Evolutionary conservation across 2,797 vertebrate species (phyloP).

Genomic region (Sitta carolinensis): DNA sequence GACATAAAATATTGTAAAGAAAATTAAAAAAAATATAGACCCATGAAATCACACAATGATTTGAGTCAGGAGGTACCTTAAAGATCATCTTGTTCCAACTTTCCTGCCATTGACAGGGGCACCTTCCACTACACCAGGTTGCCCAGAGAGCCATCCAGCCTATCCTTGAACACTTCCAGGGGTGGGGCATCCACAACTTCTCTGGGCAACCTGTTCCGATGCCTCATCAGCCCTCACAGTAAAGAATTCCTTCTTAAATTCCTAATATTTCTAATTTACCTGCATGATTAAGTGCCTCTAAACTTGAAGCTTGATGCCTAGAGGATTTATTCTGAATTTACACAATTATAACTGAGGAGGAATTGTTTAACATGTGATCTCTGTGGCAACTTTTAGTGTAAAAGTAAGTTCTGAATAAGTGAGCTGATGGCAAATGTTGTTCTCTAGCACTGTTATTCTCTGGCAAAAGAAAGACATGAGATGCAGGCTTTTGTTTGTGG

Average conservation of each 20-base stretch:
- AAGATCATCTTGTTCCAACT: not conserved
- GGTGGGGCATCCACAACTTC: not conserved
- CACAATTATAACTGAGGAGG: not conserved
- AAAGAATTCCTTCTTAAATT: not conserved
- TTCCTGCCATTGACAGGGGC: not conserved
- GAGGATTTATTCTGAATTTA: not conserved
- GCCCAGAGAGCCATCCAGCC: not conserved
- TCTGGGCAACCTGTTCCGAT: not conserved
- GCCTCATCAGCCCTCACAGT: not conserved
- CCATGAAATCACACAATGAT: not conserved
- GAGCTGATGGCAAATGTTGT: not conserved
- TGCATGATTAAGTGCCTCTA: not conserved
- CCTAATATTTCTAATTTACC: not conserved
- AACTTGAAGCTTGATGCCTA: not conserved
- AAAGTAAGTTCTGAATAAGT: not conserved
- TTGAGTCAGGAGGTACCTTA: not conserved
- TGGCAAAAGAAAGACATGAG: not conserved
- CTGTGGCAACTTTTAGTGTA: not conserved
- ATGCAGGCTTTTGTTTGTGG: not conserved
- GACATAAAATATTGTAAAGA: not conserved
- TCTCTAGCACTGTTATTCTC: not conserved
- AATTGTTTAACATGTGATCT: not conserved
- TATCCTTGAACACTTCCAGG: not conserved
- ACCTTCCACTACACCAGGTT: not conserved
- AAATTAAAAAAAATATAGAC: not conserved